Evolutionary conservation across 1,140 invertebrate species (phyloP).

Genomic region (Parapsyche elsis): DNA sequence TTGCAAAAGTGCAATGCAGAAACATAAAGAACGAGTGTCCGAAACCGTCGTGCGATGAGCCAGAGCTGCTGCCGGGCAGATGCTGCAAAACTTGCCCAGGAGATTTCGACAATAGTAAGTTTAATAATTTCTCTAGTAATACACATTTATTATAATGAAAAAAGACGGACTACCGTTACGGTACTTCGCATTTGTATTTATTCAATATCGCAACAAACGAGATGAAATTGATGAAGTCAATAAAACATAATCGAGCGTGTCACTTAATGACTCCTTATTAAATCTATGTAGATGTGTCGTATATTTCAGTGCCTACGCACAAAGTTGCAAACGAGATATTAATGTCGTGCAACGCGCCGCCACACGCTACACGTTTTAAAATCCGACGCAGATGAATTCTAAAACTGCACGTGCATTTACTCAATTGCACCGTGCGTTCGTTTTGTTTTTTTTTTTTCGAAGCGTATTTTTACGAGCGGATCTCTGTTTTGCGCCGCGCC

Average conservation of each 20-base stretch:
- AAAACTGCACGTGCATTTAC: conserved; percentile 3
- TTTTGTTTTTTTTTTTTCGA: too few species aligned
- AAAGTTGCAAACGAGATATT: conserved; percentile 42
- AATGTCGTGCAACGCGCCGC: conserved; percentile 1
- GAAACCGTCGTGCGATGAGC: conserved; percentile 84
- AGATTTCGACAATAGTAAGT: conserved; percentile 76
- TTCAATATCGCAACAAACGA: not conserved
- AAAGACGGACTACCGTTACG: too few species aligned
- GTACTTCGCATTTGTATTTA: not conserved
- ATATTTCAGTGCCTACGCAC: conserved; percentile 16
- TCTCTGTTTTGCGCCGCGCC: not conserved
- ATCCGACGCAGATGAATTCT: not conserved
- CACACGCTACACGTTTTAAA: not conserved
- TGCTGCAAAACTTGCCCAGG: conserved; percentile 92
- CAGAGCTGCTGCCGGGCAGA: conserved; percentile 82
- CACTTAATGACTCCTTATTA: conserved; percentile 33
- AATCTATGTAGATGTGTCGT: conserved; percentile 9
- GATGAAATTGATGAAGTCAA: conserved; percentile 23
- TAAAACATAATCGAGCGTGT: conserved; percentile 28
- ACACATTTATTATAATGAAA: too few species aligned
- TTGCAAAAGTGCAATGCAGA: conserved; percentile 85
- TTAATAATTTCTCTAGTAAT: too few species aligned
- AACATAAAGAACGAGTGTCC: conserved; percentile 94
- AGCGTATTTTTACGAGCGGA: too few species aligned
- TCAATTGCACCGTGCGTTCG: not conserved